Evolutionary conservation across 1,140 invertebrate genomes (phyloP).

Genomic region (Lasioglossum baleicum): DNA sequence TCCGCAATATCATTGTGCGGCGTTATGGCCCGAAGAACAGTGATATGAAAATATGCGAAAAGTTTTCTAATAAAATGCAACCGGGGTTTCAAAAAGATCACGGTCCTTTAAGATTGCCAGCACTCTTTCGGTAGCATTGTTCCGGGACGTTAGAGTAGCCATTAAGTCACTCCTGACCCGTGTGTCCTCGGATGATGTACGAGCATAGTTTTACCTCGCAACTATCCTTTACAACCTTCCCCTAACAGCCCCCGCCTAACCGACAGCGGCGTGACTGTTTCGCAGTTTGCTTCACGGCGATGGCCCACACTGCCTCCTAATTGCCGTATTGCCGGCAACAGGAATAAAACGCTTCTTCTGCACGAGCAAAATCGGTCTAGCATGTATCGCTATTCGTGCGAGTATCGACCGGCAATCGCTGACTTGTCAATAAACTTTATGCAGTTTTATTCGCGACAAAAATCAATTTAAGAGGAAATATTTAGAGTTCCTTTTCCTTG

Average conservation of each 20-base stretch:
- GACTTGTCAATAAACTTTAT: too few relatives aligned
- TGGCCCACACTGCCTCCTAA: conserved; percentile 5
- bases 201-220: conserved; percentile 62
- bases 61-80: neutral
- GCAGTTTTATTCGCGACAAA: too few relatives aligned
- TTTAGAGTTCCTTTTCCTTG: too few relatives aligned
- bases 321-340: conserved; percentile 18
- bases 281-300: neutral
- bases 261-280: neutral
- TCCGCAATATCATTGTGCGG: neutral
- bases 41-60: conserved; percentile 21
- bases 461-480: too few relatives aligned
- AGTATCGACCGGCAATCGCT: too few relatives aligned
- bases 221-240: conserved; percentile 28
- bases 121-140: conserved; percentile 47
- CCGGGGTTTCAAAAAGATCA: conserved; percentile 17
- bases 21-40: neutral
- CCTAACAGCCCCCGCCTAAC: neutral
- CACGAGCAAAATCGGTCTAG: neutral
- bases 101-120: conserved; percentile 32
- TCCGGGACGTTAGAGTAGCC: conserved; percentile 54
- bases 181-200: conserved; percentile 60
- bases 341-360: neutral
- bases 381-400: too few relatives aligned
- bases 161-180: conserved; percentile 64